These are phyloP conservation scores for Cettia cetti DNA, from an alignment of 2,113 vertebrate genomes.

Conservation along the genomic window DNA sequence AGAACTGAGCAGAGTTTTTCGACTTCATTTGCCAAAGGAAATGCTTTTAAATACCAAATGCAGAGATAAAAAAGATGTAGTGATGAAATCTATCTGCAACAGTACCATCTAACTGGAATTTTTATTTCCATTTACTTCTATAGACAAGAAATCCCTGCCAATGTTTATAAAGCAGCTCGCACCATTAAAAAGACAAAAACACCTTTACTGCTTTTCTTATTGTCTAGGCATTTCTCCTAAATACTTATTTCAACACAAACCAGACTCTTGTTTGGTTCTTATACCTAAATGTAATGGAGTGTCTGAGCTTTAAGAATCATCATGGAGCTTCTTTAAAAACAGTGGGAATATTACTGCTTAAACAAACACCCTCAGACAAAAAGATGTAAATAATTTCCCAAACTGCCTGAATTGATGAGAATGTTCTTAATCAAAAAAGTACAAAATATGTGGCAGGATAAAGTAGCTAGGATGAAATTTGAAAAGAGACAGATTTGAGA, in stretches of 20 bases:
- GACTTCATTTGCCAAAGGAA: constrained; percentile 8
- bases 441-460: neutral
- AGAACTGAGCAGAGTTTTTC: neutral
- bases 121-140: neutral
- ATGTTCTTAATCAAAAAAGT: neutral
- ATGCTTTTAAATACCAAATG: neutral
- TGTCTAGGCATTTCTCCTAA: neutral
- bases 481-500: neutral
- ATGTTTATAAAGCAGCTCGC: neutral
- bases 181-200: neutral
- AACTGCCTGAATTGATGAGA: neutral
- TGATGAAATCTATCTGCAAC: neutral
- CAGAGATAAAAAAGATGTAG: neutral
- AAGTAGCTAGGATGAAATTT: neutral
- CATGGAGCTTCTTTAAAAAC: neutral
- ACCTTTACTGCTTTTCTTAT: neutral
- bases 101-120: neutral
- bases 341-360: neutral
- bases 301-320: neutral
- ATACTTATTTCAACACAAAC: neutral
- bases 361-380: neutral
- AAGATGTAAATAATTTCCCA: neutral
- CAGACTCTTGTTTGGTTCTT: neutral
- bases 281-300: neutral
- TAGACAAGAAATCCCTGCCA: neutral